Evolutionary conservation across 2,113 vertebrate genomes (phyloP).

Genomic region (Plecturocebus donacophilus): DNA sequence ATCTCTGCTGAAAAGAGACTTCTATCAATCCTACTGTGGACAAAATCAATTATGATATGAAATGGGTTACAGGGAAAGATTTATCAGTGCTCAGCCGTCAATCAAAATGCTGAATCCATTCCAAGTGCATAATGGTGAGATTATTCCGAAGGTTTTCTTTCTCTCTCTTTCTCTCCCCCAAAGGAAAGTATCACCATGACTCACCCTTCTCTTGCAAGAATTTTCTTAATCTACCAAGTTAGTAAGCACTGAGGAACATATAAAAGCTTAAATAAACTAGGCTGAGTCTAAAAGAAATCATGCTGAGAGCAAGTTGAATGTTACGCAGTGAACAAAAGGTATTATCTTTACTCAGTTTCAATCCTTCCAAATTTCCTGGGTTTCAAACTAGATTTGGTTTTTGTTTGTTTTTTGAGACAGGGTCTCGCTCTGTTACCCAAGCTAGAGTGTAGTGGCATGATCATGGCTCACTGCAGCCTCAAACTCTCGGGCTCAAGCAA

Average conservation of each 20-base stretch:
- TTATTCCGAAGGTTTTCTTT: slow-evolving; percentile 35
- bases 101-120: slow-evolving; percentile 58
- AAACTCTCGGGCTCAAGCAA: not conserved
- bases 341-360: not conserved
- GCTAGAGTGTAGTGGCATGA: not conserved
- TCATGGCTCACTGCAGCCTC: not conserved
- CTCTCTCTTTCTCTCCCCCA: not conserved
- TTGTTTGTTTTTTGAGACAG: not conserved
- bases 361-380: not conserved
- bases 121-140: slow-evolving; percentile 67
- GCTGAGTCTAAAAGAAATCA: slow-evolving; percentile 19
- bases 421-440: not conserved
- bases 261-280: slow-evolving; percentile 47
- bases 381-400: not conserved
- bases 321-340: slow-evolving; percentile 29
- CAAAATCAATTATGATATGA: not conserved
- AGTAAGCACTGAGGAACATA: slow-evolving; percentile 41
- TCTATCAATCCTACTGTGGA: slow-evolving; percentile 54
- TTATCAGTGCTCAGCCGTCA: slow-evolving; percentile 67
- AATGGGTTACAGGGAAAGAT: not conserved
- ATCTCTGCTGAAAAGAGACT: not conserved
- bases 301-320: slow-evolving; percentile 2
- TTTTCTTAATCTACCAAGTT: slow-evolving; percentile 55
- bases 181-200: slow-evolving; percentile 14
- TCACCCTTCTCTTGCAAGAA: slow-evolving; percentile 65